Evolutionary conservation across 1,140 invertebrate genomes (phyloP).

Genomic region (Aporrectodea caliginosa): DNA sequence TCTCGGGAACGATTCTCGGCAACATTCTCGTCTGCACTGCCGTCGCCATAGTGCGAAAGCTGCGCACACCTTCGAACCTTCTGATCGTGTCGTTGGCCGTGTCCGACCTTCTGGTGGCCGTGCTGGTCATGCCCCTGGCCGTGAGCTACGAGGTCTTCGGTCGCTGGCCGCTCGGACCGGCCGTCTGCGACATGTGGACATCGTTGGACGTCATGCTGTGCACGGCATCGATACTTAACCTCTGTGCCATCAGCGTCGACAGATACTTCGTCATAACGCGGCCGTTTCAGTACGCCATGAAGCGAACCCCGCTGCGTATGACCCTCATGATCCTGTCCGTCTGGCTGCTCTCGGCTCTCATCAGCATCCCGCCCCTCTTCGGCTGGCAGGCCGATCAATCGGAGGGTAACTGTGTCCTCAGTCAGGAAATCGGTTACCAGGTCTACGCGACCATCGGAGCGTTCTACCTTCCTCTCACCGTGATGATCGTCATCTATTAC

Average conservation of each 20-base stretch:
- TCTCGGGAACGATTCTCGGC: conserved; percentile 38
- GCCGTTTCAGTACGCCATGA: conserved; percentile 59
- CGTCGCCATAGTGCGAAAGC: conserved; percentile 56
- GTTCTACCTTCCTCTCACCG: conserved; percentile 87
- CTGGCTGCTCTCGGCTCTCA: conserved; percentile 57
- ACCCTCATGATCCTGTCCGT: conserved; percentile 56
- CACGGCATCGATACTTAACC: conserved; percentile 60
- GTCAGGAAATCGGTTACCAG: conserved; percentile 83
- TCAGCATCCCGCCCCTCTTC: conserved; percentile 57
- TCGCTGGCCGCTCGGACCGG: conserved; percentile 56
- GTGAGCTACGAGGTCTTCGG: conserved; percentile 50
- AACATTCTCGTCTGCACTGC: conserved; percentile 59
- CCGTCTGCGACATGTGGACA: conserved; percentile 58
- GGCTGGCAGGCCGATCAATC: conserved; percentile 47
- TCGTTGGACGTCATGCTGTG: conserved; percentile 60
- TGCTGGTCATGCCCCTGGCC: conserved; percentile 69
- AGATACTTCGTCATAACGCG: conserved; percentile 60
- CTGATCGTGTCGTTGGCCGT: conserved; percentile 70
- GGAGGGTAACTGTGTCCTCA: conserved; percentile 71
- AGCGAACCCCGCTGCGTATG: conserved; percentile 55
- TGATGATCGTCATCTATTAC: conserved; percentile 90
- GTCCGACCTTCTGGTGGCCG: conserved; percentile 69
- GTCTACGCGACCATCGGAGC: conserved; percentile 65
- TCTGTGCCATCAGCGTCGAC: conserved; percentile 60
- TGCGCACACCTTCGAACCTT: conserved; percentile 65